These are phyloP conservation scores for Uropetala carovei DNA, from an alignment of 2,888 invertebrate genomes.

Conservation along the genomic window DNA sequence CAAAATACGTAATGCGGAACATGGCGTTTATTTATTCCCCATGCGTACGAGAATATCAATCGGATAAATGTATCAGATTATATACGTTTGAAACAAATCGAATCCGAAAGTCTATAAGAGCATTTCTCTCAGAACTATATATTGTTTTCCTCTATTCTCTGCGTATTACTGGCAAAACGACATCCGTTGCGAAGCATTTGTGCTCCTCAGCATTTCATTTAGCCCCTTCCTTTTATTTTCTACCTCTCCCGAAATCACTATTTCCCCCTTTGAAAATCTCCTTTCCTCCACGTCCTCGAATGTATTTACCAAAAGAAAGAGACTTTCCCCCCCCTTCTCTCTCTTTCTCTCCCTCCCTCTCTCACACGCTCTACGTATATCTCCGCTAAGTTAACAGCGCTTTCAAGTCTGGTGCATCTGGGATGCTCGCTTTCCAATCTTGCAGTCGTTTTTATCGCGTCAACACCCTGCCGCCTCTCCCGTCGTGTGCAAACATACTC, in stretches of 20 bases:
- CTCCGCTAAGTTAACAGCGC: slow-evolving; percentile 9
- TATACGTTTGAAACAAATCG: no score
- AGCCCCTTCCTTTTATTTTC: neutral
- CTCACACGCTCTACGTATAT: slow-evolving; percentile 5
- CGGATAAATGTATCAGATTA: no score
- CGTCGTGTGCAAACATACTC: slow-evolving; percentile 15
- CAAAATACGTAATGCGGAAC: no score
- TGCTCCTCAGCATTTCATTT: no score
- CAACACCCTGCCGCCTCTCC: neutral
- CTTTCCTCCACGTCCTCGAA: neutral
- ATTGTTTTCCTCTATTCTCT: no score
- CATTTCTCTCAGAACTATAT: no score
- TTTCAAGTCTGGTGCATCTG: slow-evolving; percentile 53
- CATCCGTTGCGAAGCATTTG: no score
- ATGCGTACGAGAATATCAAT: no score
- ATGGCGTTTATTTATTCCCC: no score
- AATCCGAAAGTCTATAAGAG: no score
- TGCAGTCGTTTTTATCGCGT: slow-evolving; percentile 36
- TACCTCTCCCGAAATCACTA: neutral
- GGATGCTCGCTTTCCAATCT: slow-evolving; percentile 13
- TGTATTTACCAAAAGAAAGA: slow-evolving; percentile 13
- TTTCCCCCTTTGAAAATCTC: neutral
- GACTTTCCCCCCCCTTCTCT: no score
- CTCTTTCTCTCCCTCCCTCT: neutral
- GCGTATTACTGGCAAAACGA: no score